Evolutionary conservation across 2,113 vertebrate species (phyloP).

Genomic region (Sphyrna mokarran): DNA sequence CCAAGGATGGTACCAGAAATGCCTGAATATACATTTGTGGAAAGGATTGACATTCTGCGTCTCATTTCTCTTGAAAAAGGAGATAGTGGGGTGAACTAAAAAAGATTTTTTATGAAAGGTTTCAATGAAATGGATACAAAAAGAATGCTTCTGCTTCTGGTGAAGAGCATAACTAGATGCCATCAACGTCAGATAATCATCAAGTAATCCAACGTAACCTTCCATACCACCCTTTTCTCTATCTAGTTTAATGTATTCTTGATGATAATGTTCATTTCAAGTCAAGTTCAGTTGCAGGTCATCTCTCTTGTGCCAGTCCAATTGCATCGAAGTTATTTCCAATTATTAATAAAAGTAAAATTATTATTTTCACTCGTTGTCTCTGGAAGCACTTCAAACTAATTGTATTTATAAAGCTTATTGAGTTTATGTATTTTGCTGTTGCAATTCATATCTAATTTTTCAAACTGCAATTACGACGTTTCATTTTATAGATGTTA

Average conservation of each 20-base stretch:
- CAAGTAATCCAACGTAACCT: too few relatives aligned
- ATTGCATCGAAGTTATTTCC: neutral
- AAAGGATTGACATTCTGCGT: too few relatives aligned
- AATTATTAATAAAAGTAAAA: neutral
- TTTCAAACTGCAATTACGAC: neutral
- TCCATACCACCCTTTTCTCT: neutral
- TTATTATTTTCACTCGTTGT: neutral
- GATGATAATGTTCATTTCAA: neutral
- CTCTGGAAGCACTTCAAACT: neutral
- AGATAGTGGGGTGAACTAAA: too few relatives aligned
- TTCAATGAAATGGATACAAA: too few relatives aligned
- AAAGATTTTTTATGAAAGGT: too few relatives aligned
- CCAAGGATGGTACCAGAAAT: too few relatives aligned
- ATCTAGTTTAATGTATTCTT: neutral
- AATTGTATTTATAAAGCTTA: neutral
- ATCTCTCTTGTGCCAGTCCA: neutral
- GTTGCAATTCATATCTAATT: neutral
- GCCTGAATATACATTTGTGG: too few relatives aligned
- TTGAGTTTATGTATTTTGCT: neutral
- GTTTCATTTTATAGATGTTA: neutral
- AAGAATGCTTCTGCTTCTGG: neutral
- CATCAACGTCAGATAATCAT: too few relatives aligned
- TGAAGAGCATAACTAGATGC: too few relatives aligned
- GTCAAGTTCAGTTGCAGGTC: neutral
- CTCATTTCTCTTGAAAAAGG: too few relatives aligned